phyloP scores from a whole-genome alignment of 2,113 vertebrate genomes.

The Semnopithecus entellus region DNA sequence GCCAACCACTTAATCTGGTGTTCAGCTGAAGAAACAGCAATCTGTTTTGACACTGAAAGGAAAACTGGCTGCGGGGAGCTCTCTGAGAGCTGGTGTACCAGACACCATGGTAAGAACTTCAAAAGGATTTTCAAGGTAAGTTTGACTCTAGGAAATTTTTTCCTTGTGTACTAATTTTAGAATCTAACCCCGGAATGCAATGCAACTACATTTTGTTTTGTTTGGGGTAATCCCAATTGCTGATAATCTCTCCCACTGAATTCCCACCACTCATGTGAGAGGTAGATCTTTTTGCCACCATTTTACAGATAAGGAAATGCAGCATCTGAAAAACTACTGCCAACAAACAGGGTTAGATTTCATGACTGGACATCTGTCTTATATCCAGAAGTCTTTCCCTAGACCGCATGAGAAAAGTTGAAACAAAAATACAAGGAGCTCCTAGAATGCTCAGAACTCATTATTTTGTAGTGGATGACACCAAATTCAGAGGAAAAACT shows the following conservation, averaged over 20 bases:
- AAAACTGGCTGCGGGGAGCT: background rate
- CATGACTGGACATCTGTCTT: background rate
- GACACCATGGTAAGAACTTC: rapidly evolving
- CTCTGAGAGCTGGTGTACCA: background rate
- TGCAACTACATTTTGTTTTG: background rate
- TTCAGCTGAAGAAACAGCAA: background rate
- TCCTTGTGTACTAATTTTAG: background rate
- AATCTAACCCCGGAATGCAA: background rate
- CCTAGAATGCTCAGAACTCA: background rate
- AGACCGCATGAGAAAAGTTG: background rate
- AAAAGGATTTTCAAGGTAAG: background rate
- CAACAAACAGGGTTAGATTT: rapidly evolving
- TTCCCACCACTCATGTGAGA: background rate
- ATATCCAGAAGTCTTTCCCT: background rate
- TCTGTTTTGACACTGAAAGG: background rate
- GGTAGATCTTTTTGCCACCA: rapidly evolving
- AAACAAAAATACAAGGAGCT: background rate
- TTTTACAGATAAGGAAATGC: background rate
- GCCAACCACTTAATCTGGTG: background rate
- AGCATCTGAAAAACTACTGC: background rate
- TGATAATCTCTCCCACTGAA: background rate
- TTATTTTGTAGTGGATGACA: background rate
- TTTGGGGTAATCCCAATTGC: background rate
- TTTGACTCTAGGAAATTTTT: rapidly evolving
- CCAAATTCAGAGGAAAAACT: background rate